Conservation (phyloP, 2,113 vertebrate species). For the Lamprologus sp. region DNA sequence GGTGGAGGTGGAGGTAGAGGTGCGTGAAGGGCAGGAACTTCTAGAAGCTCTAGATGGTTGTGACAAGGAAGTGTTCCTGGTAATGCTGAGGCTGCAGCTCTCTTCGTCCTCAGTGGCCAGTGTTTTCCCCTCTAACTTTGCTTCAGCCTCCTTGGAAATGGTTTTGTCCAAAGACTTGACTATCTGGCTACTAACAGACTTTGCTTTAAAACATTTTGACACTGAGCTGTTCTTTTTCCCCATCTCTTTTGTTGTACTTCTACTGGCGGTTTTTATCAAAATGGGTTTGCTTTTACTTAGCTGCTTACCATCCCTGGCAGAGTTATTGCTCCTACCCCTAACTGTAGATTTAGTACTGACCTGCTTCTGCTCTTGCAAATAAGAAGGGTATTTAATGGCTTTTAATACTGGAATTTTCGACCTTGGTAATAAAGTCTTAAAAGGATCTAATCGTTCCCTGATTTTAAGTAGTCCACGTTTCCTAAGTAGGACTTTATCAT, state of each 20-base stretch:
- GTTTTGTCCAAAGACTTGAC: slow-evolving; percentile 77
- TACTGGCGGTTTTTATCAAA: neutral
- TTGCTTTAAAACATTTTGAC: slow-evolving; percentile 79
- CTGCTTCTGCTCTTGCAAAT: slow-evolving; percentile 58
- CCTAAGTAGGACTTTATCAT: slow-evolving; percentile 26
- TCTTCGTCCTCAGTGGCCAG: slow-evolving; percentile 82
- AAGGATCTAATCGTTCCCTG: slow-evolving; percentile 66
- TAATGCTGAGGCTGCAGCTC: slow-evolving; percentile 73
- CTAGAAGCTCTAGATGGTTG: slow-evolving; percentile 79
- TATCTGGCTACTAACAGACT: slow-evolving; percentile 79
- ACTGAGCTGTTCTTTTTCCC: slow-evolving; percentile 75
- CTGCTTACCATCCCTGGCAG: slow-evolving; percentile 70
- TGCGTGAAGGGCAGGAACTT: slow-evolving; percentile 56
- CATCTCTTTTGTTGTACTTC: slow-evolving; percentile 63
- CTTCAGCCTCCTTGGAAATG: slow-evolving; percentile 79
- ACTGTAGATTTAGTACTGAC: slow-evolving; percentile 65
- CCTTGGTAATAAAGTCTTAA: slow-evolving; percentile 71
- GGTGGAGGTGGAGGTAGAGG: slow-evolving; percentile 59
- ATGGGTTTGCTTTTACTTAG: slow-evolving; percentile 75
- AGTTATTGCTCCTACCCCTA: slow-evolving; percentile 68
- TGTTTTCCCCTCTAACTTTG: slow-evolving; percentile 85
- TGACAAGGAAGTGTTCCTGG: slow-evolving; percentile 89
- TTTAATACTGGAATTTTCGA: slow-evolving; percentile 87
- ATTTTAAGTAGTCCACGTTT: slow-evolving; percentile 27
- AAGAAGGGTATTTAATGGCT: slow-evolving; percentile 64